Conservation (phyloP, 2,113 vertebrate species). For the Apodemus sylvaticus region DNA sequence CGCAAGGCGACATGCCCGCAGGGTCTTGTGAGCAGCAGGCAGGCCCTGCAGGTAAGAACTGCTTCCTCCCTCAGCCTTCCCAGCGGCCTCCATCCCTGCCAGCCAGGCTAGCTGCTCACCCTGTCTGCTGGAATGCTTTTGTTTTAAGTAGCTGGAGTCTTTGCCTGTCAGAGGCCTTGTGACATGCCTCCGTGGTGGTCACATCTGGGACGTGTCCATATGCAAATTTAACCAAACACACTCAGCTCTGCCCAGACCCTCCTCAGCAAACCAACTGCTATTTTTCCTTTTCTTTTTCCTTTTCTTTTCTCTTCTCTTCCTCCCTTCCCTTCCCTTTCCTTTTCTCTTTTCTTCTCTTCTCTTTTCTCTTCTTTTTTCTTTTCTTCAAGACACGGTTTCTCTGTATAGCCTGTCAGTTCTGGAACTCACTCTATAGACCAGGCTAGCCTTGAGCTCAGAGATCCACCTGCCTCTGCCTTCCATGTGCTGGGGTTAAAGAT, state of each 20-base stretch:
- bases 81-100: fast-evolving
- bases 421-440: background rate
- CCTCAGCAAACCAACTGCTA: background rate
- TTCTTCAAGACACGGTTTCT: background rate
- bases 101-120: fast-evolving
- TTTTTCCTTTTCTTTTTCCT: too few species aligned
- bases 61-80: fast-evolving
- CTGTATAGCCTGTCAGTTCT: background rate
- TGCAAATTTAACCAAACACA: fast-evolving
- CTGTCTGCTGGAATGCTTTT: fast-evolving
- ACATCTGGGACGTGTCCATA: fast-evolving
- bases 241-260: background rate
- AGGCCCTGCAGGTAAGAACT: background rate
- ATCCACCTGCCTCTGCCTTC: background rate
- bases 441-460: background rate
- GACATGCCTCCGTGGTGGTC: fast-evolving
- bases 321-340: too few species aligned
- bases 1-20: background rate
- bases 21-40: background rate
- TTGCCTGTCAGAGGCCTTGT: fast-evolving
- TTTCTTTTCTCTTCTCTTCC: too few species aligned
- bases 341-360: too few species aligned
- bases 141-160: background rate
- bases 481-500: background rate
- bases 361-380: background rate